phyloP scores from a whole-genome alignment of 2,797 vertebrate genomes.

The Helostoma temminkii region DNA sequence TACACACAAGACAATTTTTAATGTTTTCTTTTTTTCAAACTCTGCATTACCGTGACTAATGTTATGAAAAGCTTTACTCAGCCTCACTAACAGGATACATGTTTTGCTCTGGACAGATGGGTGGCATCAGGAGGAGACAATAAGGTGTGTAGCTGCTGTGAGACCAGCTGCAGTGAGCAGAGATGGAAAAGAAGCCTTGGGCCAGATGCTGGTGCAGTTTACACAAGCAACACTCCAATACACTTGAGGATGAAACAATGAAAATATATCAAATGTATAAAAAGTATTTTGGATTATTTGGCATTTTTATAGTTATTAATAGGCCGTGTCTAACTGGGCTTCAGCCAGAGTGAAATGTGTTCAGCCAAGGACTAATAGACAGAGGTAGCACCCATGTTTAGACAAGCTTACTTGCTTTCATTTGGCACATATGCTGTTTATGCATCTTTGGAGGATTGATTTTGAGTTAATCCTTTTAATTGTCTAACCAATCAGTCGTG shows the following conservation, averaged over 20 bases:
- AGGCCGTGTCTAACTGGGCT: neutral
- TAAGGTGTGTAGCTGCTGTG: constrained; percentile 78
- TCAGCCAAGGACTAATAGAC: constrained; percentile 1
- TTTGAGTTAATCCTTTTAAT: constrained; percentile 48
- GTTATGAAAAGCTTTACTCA: no score
- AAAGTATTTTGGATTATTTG: no score
- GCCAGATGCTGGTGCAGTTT: constrained; percentile 56
- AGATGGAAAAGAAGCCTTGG: constrained; percentile 54
- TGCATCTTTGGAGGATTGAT: constrained; percentile 40
- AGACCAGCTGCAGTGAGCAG: constrained; percentile 57
- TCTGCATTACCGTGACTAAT: no score
- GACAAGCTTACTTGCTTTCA: constrained; percentile 30
- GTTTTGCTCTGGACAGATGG: constrained; percentile 70
- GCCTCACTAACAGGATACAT: neutral
- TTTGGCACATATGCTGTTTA: constrained; percentile 27
- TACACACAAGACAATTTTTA: neutral
- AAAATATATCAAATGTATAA: neutral
- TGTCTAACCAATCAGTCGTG: constrained; percentile 44
- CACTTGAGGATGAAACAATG: constrained; percentile 10
- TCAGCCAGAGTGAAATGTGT: neutral
- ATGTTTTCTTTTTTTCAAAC: no score
- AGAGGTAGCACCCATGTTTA: constrained; percentile 30
- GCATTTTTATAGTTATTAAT: neutral
- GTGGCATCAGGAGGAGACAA: constrained; percentile 78
- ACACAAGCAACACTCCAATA: constrained; percentile 1